A percentile compares a stretch with the other conserved stretches of the same genome.
Evolutionary conservation across 2,888 invertebrate genomes (phyloP).

Genomic region (Arenicola marina): DNA sequence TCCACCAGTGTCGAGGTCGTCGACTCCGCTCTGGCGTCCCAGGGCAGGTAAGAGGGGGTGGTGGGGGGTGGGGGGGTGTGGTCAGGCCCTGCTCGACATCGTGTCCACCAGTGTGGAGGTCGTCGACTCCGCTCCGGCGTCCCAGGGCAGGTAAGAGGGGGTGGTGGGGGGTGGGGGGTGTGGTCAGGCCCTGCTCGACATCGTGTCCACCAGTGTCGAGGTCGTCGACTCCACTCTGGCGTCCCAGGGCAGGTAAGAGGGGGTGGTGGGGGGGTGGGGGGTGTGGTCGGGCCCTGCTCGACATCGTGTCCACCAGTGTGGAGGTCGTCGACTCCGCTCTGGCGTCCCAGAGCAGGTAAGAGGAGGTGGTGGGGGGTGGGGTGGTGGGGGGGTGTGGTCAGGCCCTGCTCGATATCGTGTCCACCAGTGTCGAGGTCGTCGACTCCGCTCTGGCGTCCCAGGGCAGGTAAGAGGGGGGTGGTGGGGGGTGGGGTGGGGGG

Average conservation of each 20-base stretch:
- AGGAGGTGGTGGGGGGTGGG: too few species aligned
- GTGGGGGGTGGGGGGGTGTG: too few species aligned
- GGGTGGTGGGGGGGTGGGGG: too few species aligned
- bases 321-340: too few species aligned
- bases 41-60: slow-evolving; percentile 61
- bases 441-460: slow-evolving; percentile 56
- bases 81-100: slow-evolving; percentile 58
- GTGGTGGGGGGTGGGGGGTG: too few species aligned
- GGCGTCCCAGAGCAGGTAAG: too few species aligned
- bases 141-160: slow-evolving; percentile 61
- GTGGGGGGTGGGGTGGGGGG: too few species aligned
- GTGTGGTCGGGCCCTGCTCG: too few species aligned
- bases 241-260: slow-evolving; percentile 60
- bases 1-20: slow-evolving; percentile 58
- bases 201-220: slow-evolving; percentile 60
- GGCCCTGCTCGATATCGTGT: slow-evolving; percentile 58
- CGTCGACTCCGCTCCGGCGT: slow-evolving; percentile 53
- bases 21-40: slow-evolving; percentile 54
- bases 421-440: slow-evolving; percentile 58
- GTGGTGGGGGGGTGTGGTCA: too few species aligned
- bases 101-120: slow-evolving; percentile 59
- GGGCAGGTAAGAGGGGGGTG: too few species aligned
- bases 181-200: slow-evolving; percentile 57
- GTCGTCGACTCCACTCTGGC: slow-evolving; percentile 53
- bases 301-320: too few species aligned